Evolutionary conservation across 2,113 vertebrate species (phyloP), one percentile per base, ranked within the genome.

Genomic region (Passer domesticus): DNA sequence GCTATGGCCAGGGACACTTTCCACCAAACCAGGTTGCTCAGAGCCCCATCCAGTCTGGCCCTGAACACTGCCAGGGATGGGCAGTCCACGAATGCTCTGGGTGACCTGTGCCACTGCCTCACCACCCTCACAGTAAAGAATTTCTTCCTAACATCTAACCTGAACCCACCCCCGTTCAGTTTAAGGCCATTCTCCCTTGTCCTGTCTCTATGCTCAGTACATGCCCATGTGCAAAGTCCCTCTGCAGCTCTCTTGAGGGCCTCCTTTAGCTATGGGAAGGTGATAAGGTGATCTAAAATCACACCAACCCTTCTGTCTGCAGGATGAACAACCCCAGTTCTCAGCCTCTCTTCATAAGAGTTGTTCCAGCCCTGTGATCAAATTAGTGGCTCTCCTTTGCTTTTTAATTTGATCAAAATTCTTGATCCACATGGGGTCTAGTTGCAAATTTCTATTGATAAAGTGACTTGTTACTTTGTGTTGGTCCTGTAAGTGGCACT

Each of bases 401-500:
- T 69, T 69, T 58, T 59, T 41, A 23, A 23, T 75, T 87, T 95
- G 59, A 67, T n/a, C 7, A 25, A 44, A 23, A 43, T 79, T 63
- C 44, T 82, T 56, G 24, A 82, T 53, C 31, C 19, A 15, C 39
- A 4, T 50, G 50, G 8, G 5, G 4, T 17, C 15, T 72, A 23
- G 24, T 35, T 28, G 46, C 37, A 91, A 53, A n/a, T 87, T 58
- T 69, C 18, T 73, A 0, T 24, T 24, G 37, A 35, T 41, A 53
- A 28, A 66, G 3, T 44, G 37, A 46, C 18, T 10, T 0, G 0
- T 58, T 33, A 15, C 31, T 30, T 28, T 52, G 14, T 5, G 1
- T 76, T 87, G 72, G 44, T 72, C 20, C 25, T 55, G 4, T 20
- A 59, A 44, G 64, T 68, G 11, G 8, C 17, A n/a, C 74, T 91